Percentiles rank a stretch among this genome's conserved stretches.
Conservation (phyloP, 2,113 vertebrate species). For the Hippocampus comes region DNA sequence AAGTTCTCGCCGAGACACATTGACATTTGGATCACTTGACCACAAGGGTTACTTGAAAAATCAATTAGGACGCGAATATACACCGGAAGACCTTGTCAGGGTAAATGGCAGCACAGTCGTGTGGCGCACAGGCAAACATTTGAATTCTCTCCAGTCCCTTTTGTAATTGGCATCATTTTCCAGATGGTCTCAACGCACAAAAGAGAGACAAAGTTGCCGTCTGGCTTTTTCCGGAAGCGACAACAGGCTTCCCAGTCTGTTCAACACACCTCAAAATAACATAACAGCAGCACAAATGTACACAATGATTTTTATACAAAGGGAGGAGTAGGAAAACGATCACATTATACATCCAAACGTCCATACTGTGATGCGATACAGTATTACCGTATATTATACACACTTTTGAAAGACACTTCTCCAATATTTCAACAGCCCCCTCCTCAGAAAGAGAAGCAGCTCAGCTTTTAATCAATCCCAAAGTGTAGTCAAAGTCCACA, state of each 20-base stretch:
- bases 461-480: background rate
- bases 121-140: slow-evolving; percentile 9
- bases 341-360: too few relatives aligned
- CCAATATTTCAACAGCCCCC: too few relatives aligned
- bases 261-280: slow-evolving; percentile 28
- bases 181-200: slow-evolving; percentile 41
- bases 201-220: slow-evolving; percentile 19
- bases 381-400: too few relatives aligned
- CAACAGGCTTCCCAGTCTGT: slow-evolving; percentile 22
- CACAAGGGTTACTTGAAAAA: slow-evolving; percentile 32
- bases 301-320: background rate
- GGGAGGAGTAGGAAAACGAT: too few relatives aligned
- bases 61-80: slow-evolving; percentile 18
- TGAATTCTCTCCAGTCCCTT: slow-evolving; percentile 38
- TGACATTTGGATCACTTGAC: slow-evolving; percentile 42
- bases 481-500: background rate
- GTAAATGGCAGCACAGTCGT: background rate
- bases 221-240: slow-evolving; percentile 15
- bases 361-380: too few relatives aligned
- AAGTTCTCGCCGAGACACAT: slow-evolving; percentile 20
- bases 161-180: slow-evolving; percentile 51
- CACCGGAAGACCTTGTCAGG: slow-evolving; percentile 6
- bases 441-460: background rate
- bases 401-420: too few relatives aligned
- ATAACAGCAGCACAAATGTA: slow-evolving; percentile 16